These are phyloP conservation scores for Chesias legatella DNA, from an alignment of 2,888 invertebrate genomes.

Conservation along the genomic window DNA sequence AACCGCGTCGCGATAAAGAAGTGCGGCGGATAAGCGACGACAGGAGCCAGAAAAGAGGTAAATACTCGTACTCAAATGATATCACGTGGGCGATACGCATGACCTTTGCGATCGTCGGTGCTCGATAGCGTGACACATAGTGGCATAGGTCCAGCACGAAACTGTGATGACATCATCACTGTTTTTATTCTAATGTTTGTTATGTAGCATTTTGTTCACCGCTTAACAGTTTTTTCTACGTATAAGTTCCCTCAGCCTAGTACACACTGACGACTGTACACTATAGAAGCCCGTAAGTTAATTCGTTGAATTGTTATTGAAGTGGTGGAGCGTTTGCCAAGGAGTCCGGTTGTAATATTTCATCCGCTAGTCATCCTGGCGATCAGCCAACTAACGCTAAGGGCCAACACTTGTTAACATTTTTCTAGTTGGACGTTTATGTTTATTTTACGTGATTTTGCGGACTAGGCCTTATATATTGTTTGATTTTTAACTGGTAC, in stretches of 20 bases:
- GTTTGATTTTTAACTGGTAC: too few relatives aligned
- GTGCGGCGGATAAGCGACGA: constrained; percentile 57
- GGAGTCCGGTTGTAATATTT: not conserved
- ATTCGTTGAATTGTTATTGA: not conserved
- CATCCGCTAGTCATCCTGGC: constrained; percentile 7
- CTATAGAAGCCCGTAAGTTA: too few relatives aligned
- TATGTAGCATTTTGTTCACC: not conserved
- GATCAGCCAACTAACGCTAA: constrained; percentile 7
- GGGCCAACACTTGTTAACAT: not conserved
- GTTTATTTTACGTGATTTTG: too few relatives aligned
- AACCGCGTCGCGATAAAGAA: constrained; percentile 49
- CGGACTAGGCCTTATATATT: too few relatives aligned
- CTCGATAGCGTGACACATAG: constrained; percentile 23
- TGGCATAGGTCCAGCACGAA: constrained; percentile 34
- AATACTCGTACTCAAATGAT: constrained; percentile 20
- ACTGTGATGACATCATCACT: constrained; percentile 27
- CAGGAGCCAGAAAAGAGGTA: constrained; percentile 64
- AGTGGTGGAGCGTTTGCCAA: constrained; percentile 2
- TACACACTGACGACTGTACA: too few relatives aligned
- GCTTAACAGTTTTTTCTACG: too few relatives aligned
- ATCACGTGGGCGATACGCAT: constrained; percentile 16
- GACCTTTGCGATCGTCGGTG: constrained; percentile 24
- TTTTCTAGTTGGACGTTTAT: not conserved
- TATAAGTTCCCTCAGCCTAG: too few relatives aligned
- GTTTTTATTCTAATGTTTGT: constrained; percentile 16